Percentiles rank a stretch among this genome's conserved stretches.
Evolutionary conservation across 2,113 vertebrate genomes (phyloP).

Genomic region (Ceyx melanurus): DNA sequence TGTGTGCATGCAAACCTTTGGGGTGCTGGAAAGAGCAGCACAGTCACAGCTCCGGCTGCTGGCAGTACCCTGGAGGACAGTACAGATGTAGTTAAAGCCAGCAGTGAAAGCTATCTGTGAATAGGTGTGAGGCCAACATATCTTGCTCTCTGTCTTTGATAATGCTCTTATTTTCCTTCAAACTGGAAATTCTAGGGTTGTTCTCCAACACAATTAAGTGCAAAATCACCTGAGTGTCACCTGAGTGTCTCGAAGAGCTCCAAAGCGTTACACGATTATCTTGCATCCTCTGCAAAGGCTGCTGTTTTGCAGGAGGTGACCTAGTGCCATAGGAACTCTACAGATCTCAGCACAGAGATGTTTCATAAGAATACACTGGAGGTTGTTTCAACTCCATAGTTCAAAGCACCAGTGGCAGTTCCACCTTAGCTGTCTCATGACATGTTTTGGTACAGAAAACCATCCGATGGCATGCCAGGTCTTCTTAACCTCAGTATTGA

Average conservation of each 20-base stretch:
- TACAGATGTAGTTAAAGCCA: background rate
- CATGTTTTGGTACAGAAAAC: background rate
- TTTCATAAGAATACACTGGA: background rate
- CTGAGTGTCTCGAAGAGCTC: background rate
- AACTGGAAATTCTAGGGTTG: background rate
- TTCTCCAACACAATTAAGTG: background rate
- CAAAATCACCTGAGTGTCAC: background rate
- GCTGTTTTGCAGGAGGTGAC: background rate
- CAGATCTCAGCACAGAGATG: background rate
- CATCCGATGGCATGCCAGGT: background rate
- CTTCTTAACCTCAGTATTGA: background rate
- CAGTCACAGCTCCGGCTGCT: background rate
- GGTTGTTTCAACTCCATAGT: background rate
- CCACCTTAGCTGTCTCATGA: background rate
- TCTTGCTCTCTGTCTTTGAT: background rate
- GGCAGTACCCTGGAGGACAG: background rate
- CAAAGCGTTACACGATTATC: background rate
- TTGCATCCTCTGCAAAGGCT: background rate
- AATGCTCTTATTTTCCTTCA: background rate
- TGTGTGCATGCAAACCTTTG: background rate
- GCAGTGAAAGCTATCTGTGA: background rate
- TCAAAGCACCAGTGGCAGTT: background rate
- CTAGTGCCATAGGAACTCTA: background rate
- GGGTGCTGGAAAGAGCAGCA: background rate
- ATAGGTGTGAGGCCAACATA: background rate